Conservation (phyloP, 2,113 vertebrate genomes). For the Sardina pilchardus region DNA sequence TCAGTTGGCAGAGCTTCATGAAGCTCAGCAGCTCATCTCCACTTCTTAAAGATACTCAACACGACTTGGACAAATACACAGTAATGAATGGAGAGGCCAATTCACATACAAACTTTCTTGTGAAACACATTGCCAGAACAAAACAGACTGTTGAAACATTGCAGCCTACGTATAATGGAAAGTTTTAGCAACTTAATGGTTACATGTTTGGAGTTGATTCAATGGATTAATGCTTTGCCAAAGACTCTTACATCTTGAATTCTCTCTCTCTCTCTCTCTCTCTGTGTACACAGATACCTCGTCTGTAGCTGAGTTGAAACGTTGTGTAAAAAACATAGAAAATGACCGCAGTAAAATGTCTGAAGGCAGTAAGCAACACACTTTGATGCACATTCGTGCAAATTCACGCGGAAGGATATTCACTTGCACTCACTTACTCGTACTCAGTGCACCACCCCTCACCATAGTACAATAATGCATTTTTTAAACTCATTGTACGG, state of each 20-base stretch:
- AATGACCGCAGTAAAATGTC: no score
- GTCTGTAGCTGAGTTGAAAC: neutral
- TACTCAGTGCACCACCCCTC: neutral
- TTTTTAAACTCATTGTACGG: neutral
- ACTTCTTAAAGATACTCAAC: neutral
- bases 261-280: neutral
- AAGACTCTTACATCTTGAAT: neutral
- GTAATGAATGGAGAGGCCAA: neutral
- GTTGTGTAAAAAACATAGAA: neutral
- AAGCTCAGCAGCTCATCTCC: neutral
- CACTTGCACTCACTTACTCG: neutral
- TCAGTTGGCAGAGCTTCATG: neutral
- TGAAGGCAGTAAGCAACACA: neutral
- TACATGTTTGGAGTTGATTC: neutral
- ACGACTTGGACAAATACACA: neutral
- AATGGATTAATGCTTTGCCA: neutral
- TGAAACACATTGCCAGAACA: neutral
- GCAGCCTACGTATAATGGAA: neutral
- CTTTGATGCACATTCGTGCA: neutral
- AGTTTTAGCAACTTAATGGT: neutral
- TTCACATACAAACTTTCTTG: neutral
- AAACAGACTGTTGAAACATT: constrained; percentile 1
- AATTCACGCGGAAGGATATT: neutral
- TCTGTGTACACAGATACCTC: neutral
- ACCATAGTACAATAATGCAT: neutral